phyloP scores from a whole-genome alignment of 2,113 vertebrate species.

The Paratilapia polleni region DNA sequence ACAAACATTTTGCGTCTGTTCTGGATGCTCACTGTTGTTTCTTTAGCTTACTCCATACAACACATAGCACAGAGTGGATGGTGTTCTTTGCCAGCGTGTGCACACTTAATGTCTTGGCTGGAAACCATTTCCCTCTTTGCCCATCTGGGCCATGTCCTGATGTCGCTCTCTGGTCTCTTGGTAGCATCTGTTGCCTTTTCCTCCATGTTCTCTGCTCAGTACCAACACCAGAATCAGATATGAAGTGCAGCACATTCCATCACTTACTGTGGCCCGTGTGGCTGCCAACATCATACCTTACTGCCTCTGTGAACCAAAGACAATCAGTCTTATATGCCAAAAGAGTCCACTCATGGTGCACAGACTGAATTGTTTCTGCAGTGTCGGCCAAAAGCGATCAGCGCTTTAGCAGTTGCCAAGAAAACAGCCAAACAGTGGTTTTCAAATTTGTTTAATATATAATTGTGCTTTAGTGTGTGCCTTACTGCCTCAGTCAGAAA shows the following conservation, averaged over 20 bases:
- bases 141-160: neutral
- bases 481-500: neutral
- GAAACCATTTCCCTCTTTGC: neutral
- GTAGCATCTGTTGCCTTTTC: conserved; percentile 18
- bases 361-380: conserved; percentile 18
- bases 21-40: neutral
- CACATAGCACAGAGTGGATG: neutral
- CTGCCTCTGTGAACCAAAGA: conserved; percentile 45
- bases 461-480: neutral
- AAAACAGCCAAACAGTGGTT: neutral
- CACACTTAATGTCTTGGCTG: conserved; percentile 7
- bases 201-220: conserved; percentile 6
- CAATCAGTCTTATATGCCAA: conserved; percentile 39
- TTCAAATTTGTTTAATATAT: neutral
- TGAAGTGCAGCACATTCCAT: conserved; percentile 51
- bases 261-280: conserved; percentile 29
- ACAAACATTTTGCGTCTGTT: neutral
- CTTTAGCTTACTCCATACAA: neutral
- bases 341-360: neutral
- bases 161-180: conserved; percentile 17
- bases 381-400: conserved; percentile 5
- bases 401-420: conserved; percentile 3
- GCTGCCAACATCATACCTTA: conserved; percentile 55
- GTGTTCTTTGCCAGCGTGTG: conserved; percentile 1
- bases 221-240: conserved; percentile 46